phyloP scores from a whole-genome alignment of 1,140 invertebrate species.

The Sycophaga agraensis region DNA sequence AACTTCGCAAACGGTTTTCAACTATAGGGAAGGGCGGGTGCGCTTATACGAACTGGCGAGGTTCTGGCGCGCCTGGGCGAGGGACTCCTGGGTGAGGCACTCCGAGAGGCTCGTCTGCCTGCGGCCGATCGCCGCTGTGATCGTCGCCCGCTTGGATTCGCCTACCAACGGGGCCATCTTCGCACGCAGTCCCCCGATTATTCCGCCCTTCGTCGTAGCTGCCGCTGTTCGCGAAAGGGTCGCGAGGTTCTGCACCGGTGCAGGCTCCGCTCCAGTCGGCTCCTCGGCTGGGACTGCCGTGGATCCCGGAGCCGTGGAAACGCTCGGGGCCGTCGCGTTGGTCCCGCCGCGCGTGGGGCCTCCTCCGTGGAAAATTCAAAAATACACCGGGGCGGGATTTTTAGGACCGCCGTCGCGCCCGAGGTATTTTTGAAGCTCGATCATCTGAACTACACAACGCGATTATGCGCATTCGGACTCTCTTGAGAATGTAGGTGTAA shows the following conservation, averaged over 20 bases:
- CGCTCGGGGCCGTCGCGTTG: constrained; percentile 35
- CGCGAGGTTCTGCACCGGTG: no score
- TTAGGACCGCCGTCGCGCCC: no score
- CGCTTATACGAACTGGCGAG: constrained; percentile 52
- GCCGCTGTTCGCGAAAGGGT: no score
- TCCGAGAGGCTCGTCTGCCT: constrained; percentile 47
- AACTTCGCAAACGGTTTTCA: constrained; percentile 24
- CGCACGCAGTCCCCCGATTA: background rate
- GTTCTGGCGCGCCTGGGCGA: constrained; percentile 52
- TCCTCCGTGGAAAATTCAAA: background rate
- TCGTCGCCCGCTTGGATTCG: constrained; percentile 40
- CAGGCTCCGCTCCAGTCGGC: no score
- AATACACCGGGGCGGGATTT: background rate
- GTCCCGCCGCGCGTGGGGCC: constrained; percentile 42
- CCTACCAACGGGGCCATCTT: constrained; percentile 44
- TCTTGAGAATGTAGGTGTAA: no score
- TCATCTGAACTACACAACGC: no score
- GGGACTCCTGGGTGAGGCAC: constrained; percentile 47
- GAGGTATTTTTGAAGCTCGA: no score
- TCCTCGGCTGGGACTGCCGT: no score
- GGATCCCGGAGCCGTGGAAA: background rate
- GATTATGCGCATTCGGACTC: no score
- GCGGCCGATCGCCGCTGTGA: constrained; percentile 31
- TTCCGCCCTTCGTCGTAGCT: no score
- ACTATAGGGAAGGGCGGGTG: constrained; percentile 50